These are phyloP conservation scores for Alosa sapidissima DNA, from an alignment of 2,797 vertebrate species.

Conservation along the genomic window DNA sequence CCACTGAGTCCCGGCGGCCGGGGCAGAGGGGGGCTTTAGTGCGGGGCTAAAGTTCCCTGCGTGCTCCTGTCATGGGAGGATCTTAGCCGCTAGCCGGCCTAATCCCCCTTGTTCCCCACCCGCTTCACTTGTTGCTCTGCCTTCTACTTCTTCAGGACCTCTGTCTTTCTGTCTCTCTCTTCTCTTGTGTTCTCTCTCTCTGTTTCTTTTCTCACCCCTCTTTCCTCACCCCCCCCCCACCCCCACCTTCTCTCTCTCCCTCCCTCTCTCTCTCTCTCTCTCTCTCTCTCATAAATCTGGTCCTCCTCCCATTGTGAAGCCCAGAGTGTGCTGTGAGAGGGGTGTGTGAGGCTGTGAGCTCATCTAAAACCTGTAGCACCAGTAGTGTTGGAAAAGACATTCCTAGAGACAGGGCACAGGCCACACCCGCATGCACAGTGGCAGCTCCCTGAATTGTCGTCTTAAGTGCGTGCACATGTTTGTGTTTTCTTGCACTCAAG, in stretches of 20 bases:
- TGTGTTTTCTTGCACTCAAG: background rate
- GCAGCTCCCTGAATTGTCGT: background rate
- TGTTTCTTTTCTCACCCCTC: background rate
- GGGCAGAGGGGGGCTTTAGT: background rate
- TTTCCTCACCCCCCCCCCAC: background rate
- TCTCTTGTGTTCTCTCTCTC: slow-evolving; percentile 14
- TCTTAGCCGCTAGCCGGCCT: background rate
- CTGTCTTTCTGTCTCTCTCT: background rate
- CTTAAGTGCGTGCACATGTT: slow-evolving; percentile 9
- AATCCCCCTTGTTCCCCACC: background rate
- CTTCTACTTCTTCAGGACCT: background rate
- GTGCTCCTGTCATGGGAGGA: background rate
- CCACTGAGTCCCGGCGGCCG: background rate
- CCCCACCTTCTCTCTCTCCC: slow-evolving; percentile 36
- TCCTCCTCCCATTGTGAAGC: slow-evolving; percentile 25
- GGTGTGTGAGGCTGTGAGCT: background rate
- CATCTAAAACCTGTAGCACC: slow-evolving; percentile 39
- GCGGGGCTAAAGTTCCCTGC: background rate
- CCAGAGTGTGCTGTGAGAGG: background rate
- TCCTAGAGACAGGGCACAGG: background rate
- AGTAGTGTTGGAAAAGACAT: slow-evolving; percentile 24
- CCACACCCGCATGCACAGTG: background rate
- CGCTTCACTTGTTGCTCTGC: background rate
- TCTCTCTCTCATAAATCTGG: slow-evolving; percentile 17
- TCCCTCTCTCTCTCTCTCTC: background rate